Evolutionary conservation across 1,140 invertebrate genomes (phyloP), one percentile per base, ranked within the genome.

Genomic region (Lepidurus apus): DNA sequence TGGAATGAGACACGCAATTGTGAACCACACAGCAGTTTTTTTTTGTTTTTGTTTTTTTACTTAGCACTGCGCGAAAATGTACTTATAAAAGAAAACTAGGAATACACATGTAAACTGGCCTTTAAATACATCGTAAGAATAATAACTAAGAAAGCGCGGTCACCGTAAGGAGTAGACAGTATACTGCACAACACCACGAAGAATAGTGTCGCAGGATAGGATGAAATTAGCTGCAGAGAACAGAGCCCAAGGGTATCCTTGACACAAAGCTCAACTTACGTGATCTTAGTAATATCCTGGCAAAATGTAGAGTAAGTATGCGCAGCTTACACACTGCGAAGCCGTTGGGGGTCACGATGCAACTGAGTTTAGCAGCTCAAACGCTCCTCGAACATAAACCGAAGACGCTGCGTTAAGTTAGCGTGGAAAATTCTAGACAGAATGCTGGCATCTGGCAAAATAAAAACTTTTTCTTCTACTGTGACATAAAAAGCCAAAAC

Each of bases 191-290:
- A 34, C 34, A 34, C 1, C 34, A 34, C 34, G 34, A 34, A 34
- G 34, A 34, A 34, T 34, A 34, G 4, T 34, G 34, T 34, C 34
- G 4, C 34, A 34, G 34, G 34, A 34, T 4, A 34, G 34, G 1
- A 34, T 34, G 34, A 34, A 34, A 34, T 34, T 34, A 34, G 34
- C 34, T 34, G 34, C 34, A 34, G 21, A 65, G 53, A 21, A 65
- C 53, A 65, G 21, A 65, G 13, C 53, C 53, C 17, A 7, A 9
- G 53, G 53, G 53, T 1, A n/a, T 21, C 21, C 21, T 21, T 65
- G 17, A 65, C 53, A 65, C 9, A 9, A 65, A 65, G 53, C 53
- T 65, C 53, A 65, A 65, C 53, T 65, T 65, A 65, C 53, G 17
- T 65, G 53, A 13, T 65, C 13, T 7, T 13, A 17, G 53, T 9